Percentiles rank a stretch among this genome's conserved stretches.
These are phyloP conservation scores for Nesidiocoris tenuis DNA, from an alignment of 2,888 invertebrate genomes.

Conservation along the genomic window DNA sequence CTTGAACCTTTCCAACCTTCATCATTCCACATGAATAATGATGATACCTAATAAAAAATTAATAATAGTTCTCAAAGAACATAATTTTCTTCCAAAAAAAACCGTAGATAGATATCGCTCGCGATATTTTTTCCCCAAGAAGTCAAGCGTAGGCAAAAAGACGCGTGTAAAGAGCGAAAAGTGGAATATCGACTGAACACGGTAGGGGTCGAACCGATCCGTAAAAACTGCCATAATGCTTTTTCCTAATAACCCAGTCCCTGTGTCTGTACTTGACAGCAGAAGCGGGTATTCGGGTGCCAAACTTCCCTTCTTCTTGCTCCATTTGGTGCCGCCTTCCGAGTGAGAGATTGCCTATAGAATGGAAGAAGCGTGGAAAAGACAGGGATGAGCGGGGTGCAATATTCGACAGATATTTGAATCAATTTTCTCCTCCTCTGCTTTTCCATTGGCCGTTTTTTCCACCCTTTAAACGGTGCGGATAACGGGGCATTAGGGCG, in stretches of 20 bases:
- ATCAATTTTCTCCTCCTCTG: neutral
- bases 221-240: conserved; percentile 38
- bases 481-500: neutral
- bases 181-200: conserved; percentile 16
- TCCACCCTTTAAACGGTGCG: neutral
- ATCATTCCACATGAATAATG: no score
- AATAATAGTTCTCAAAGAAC: no score
- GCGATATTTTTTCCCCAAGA: neutral
- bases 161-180: conserved; percentile 25
- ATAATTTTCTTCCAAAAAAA: no score
- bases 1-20: no score
- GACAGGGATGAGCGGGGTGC: neutral
- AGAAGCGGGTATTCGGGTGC: conserved; percentile 21
- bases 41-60: no score
- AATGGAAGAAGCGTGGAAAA: neutral
- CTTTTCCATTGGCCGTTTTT: neutral
- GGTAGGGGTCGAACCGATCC: conserved; percentile 13
- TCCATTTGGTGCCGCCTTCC: conserved; percentile 5
- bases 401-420: conserved; percentile 11
- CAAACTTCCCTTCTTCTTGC: conserved; percentile 6
- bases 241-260: conserved; percentile 27
- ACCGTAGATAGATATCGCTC: no score
- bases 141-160: neutral
- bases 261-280: conserved; percentile 26
- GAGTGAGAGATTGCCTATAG: conserved; percentile 1